Evolutionary conservation across 2,113 vertebrate genomes (phyloP).

Genomic region (Balaenoptera acutorostrata): DNA sequence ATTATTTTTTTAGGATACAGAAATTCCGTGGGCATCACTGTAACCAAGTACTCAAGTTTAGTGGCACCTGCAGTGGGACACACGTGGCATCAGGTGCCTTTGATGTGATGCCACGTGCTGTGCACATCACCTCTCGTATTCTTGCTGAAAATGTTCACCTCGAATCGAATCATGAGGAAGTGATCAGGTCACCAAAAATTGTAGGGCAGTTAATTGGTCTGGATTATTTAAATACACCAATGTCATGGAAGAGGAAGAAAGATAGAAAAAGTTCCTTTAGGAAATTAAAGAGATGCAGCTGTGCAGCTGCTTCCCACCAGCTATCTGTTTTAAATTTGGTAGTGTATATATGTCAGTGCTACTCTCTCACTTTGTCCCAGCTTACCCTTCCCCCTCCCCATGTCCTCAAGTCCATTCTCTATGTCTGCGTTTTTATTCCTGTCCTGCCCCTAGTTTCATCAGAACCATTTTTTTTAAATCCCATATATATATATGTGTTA

Average conservation of each 20-base stretch:
- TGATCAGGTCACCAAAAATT: not conserved
- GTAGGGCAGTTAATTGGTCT: not conserved
- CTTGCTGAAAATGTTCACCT: not conserved
- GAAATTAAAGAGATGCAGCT: not conserved
- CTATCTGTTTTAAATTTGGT: no score
- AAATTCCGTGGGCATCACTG: not conserved
- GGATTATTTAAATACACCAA: not conserved
- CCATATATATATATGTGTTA: no score
- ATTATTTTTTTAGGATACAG: not conserved
- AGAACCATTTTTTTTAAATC: no score
- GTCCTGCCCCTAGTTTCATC: no score
- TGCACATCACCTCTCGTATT: not conserved
- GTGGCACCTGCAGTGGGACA: not conserved
- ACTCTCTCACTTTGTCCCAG: no score
- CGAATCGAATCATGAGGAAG: not conserved
- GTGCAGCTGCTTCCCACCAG: no score
- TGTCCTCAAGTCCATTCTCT: no score
- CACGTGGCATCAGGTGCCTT: no score
- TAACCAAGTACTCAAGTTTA: not conserved
- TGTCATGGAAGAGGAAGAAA: not conserved
- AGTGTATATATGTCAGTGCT: no score
- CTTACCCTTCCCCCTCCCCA: no score
- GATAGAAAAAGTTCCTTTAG: not conserved
- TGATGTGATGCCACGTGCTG: fast-evolving
- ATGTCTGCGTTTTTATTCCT: no score